phyloP scores from a whole-genome alignment of 1,140 invertebrate species.

The Magallana angulata region DNA sequence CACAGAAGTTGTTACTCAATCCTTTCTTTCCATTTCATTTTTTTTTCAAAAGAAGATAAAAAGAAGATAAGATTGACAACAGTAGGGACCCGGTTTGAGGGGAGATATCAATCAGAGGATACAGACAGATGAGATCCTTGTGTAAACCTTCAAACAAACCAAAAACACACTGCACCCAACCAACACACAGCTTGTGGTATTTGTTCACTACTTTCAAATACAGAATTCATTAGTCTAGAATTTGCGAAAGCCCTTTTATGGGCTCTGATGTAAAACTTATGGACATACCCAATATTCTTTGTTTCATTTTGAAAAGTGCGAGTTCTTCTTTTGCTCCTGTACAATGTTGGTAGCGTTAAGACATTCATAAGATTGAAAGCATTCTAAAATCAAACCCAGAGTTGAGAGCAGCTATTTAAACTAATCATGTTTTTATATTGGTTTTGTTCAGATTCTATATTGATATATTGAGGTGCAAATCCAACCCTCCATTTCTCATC shows the following conservation, averaged over 20 bases:
- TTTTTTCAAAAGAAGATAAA: too few relatives aligned
- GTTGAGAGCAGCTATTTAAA: neutral
- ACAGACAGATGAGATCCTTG: neutral
- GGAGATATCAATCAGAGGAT: neutral
- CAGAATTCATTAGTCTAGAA: neutral
- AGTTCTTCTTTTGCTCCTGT: neutral
- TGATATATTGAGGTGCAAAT: too few relatives aligned
- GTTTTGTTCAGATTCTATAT: neutral
- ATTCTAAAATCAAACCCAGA: neutral
- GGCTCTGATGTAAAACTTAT: neutral
- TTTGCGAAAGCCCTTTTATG: neutral
- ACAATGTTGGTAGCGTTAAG: neutral
- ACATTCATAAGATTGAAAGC: neutral
- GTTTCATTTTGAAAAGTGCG: conserved; percentile 24
- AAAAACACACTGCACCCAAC: too few relatives aligned
- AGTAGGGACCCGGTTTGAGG: neutral
- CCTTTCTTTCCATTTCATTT: too few relatives aligned
- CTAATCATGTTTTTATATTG: neutral
- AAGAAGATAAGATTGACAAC: neutral
- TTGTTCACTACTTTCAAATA: neutral
- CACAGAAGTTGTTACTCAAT: too few relatives aligned
- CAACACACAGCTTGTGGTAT: neutral
- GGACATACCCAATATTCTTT: neutral
- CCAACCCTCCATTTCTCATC: too few relatives aligned
- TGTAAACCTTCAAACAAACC: neutral